Base-by-base conservation (phyloP, 1,140 invertebrate species). In the Trypoxylus dichotomus region DNA sequence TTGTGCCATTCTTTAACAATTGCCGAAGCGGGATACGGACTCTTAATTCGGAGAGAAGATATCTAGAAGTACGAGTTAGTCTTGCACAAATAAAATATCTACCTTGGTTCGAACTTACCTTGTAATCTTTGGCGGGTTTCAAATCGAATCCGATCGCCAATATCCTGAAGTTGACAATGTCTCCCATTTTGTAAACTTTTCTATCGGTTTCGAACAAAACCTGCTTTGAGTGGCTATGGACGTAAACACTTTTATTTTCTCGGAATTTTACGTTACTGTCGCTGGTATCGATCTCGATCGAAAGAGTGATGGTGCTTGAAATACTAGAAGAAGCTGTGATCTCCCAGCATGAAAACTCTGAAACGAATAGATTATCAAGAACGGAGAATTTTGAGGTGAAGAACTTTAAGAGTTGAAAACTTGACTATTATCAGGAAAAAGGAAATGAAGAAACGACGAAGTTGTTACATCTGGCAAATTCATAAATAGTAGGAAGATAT, bases 101-200 rank as follows among this genome's bases (percentile, higher is more conserved):
- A n/a, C n/a, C n/a, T n/a, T n/a, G n/a, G n/a, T n/a, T n/a, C n/a
- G n/a, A n/a, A n/a, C n/a, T n/a, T 83, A 89, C 89, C 8, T 24
- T 25, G 15, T 27, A 68, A 27, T 68, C 24, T 15, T 27, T 68
- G 6, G 27, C 13, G 79, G 87, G 86, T 42, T 60, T 78, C 19
- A 91, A 80, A 78, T 90, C 85, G 42, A 88, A 85, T 60, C 87
- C 87, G 2, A 91, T 73, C 37, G 86, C 86, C 1, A 91, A 84
- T 37, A 90, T 83, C 73, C 90, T 85, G 41, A 91, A 88, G 77
- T 87, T 87, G 6, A 91, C 88, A 77, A 86, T 86, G 80, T 92
- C 89, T 8, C 90, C 89, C 3, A 91, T 90, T 80, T 91, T 92
- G 82, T 93, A 93, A n/a, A 90, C 86, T 0, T 88, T 85, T 81